Conservation (phyloP, 2,797 vertebrate species). For the Mus minutoides region DNA sequence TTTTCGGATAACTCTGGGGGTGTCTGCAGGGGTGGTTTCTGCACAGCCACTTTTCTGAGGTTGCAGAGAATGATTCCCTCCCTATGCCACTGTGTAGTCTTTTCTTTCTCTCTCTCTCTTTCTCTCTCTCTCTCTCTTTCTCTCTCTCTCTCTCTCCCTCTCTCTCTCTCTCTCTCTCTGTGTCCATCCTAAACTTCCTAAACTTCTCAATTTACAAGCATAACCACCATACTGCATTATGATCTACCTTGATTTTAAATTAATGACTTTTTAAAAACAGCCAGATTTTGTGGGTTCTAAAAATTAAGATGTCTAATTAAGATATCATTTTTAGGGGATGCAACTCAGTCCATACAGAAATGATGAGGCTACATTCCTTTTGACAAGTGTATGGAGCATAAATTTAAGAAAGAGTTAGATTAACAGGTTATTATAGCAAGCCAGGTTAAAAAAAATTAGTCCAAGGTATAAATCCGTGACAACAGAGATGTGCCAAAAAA, state of each 20-base stretch:
- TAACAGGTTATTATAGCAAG: neutral
- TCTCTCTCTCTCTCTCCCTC: too few relatives aligned
- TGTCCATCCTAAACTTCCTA: neutral
- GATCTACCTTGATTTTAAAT: neutral
- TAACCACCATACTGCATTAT: neutral
- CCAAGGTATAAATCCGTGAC: neutral
- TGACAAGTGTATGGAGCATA: neutral
- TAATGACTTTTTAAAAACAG: neutral
- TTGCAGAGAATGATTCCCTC: neutral
- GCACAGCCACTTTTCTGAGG: neutral
- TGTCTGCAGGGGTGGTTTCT: neutral
- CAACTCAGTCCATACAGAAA: neutral
- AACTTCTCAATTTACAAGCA: neutral
- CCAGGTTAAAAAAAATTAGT: neutral
- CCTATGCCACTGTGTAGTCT: neutral
- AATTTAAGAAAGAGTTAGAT: neutral
- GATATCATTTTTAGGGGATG: neutral
- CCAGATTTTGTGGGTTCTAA: neutral
- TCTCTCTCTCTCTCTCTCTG: too few relatives aligned
- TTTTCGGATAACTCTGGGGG: neutral
- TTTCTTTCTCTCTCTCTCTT: too few relatives aligned
- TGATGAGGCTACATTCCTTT: neutral
- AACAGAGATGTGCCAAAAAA: neutral
- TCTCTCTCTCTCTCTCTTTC: too few relatives aligned
- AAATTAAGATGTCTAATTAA: constrained; percentile 34